Evolutionary conservation across 2,113 vertebrate species (phyloP).

Genomic region (Egretta garzetta): DNA sequence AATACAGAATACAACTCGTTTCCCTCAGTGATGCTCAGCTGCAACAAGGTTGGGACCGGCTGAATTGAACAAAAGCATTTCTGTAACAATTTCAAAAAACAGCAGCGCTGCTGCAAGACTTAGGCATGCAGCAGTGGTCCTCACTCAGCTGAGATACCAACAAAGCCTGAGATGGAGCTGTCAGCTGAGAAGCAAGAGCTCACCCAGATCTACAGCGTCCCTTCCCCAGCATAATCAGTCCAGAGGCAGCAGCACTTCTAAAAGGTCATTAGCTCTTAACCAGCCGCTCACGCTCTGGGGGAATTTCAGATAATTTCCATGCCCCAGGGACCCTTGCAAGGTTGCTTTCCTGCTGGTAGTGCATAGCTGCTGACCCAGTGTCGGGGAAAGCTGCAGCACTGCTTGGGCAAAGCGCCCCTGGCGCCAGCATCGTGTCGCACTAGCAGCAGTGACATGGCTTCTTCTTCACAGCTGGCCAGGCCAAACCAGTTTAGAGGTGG

Average conservation of each 20-base stretch:
- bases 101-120: background rate
- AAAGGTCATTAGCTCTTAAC: background rate
- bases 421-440: background rate
- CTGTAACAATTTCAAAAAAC: background rate
- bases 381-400: background rate
- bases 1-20: background rate
- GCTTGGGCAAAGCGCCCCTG: background rate
- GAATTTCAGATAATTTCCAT: background rate
- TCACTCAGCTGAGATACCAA: background rate
- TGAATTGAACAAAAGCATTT: background rate
- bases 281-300: background rate
- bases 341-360: background rate
- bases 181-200: background rate
- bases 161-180: background rate
- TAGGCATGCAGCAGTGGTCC: background rate
- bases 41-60: background rate
- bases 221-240: background rate
- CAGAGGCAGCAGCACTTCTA: background rate
- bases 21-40: background rate
- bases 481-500: background rate
- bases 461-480: background rate
- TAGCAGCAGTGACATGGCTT: background rate
- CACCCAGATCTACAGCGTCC: background rate
- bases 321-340: background rate
- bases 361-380: rapidly evolving